phyloP scores from a whole-genome alignment of 2,113 vertebrate genomes.

The Pantherophis guttatus region DNA sequence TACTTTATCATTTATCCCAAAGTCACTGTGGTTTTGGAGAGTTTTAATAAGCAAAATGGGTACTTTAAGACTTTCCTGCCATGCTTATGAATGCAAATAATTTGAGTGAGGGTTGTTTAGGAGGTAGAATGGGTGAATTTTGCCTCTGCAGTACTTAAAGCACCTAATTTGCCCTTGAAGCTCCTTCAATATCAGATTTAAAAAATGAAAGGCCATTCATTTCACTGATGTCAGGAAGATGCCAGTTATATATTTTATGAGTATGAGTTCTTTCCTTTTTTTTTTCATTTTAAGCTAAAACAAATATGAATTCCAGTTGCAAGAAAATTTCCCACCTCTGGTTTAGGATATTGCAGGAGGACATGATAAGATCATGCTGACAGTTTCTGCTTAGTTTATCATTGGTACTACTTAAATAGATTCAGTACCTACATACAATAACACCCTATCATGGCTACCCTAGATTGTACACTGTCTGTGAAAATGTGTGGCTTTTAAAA shows the following conservation, averaged over 20 bases:
- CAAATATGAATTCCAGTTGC: not conserved
- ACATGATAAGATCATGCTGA: not conserved
- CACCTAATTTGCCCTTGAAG: not conserved
- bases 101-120: not conserved
- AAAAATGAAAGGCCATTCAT: not conserved
- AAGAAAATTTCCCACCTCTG: not conserved
- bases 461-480: not conserved
- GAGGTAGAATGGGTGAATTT: not conserved
- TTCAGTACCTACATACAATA: not conserved
- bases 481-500: not conserved
- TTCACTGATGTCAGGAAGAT: not conserved
- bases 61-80: not conserved
- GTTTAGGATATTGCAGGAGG: not conserved
- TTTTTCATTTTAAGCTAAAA: not conserved
- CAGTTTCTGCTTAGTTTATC: not conserved
- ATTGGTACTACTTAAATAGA: not conserved
- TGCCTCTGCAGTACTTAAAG: not conserved
- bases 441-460: not conserved
- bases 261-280: not conserved
- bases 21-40: not conserved
- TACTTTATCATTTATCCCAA: not conserved
- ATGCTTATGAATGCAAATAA: not conserved
- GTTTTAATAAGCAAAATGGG: not conserved
- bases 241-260: not conserved
- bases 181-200: not conserved